phyloP scores from a whole-genome alignment of 2,113 vertebrate species.

The Cynopterus brachyotis region DNA sequence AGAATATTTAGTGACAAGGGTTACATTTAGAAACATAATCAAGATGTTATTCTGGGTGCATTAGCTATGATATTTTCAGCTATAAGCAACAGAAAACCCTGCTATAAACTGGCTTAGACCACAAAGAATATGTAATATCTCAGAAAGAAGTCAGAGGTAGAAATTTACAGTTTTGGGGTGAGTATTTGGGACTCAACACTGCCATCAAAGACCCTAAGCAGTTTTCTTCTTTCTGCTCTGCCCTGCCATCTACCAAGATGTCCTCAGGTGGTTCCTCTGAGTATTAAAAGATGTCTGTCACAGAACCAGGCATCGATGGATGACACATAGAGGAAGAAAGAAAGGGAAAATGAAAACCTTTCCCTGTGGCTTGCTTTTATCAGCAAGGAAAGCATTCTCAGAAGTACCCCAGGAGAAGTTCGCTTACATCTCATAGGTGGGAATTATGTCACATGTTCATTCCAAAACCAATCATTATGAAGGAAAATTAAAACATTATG shows the following conservation, averaged over 20 bases:
- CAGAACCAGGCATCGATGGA: background rate
- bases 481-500: background rate
- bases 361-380: background rate
- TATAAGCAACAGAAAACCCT: background rate
- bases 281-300: background rate
- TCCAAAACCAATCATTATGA: background rate
- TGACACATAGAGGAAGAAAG: background rate
- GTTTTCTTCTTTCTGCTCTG: background rate
- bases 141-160: background rate
- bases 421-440: background rate
- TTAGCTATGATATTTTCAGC: background rate
- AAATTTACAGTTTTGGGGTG: background rate
- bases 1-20: background rate
- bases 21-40: background rate
- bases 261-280: background rate
- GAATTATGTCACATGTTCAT: background rate
- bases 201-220: background rate
- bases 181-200: background rate
- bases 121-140: background rate
- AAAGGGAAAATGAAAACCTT: background rate
- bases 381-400: conserved; percentile 7
- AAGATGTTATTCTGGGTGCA: background rate
- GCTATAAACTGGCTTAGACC: background rate
- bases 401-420: background rate
- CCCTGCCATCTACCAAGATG: background rate